Conservation (phyloP, 37 sponge, comb jelly and placozoan species). For the Dysidea cf. avara region DNA sequence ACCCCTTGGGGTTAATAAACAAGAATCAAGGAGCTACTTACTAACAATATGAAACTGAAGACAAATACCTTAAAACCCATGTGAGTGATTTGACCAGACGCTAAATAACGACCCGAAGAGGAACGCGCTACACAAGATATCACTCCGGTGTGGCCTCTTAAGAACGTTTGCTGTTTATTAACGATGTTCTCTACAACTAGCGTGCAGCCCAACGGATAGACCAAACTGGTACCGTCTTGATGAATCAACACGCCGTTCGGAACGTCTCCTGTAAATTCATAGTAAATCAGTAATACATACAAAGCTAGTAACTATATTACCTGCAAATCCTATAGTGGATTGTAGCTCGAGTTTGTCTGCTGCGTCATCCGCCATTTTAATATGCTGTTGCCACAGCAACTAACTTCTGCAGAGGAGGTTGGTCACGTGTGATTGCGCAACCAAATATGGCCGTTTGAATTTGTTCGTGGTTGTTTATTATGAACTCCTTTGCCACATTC, state of each 20-base stretch:
- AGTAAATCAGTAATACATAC: not conserved
- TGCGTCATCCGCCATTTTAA: too few relatives aligned
- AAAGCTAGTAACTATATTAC: conserved; percentile 21
- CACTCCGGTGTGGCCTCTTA: conserved; percentile 86
- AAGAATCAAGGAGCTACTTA: not conserved
- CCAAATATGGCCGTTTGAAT: too few relatives aligned
- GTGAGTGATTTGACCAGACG: conserved; percentile 93
- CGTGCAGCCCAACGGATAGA: conserved; percentile 91
- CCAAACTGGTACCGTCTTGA: conserved; percentile 86
- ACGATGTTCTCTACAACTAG: conserved; percentile 72
- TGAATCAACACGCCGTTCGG: conserved; percentile 79
- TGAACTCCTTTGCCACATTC: too few relatives aligned
- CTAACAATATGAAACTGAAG: too few relatives aligned
- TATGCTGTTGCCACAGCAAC: too few relatives aligned
- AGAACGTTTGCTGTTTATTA: conserved; percentile 76
- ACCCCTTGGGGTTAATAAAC: not conserved
- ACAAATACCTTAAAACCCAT: conserved; percentile 92
- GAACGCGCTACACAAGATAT: conserved; percentile 90
- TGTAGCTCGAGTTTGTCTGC: conserved; percentile 47
- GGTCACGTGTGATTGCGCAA: too few relatives aligned
- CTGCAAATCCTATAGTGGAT: conserved; percentile 79
- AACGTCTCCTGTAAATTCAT: conserved; percentile 80
- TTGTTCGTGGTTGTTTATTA: too few relatives aligned
- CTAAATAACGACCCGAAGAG: conserved; percentile 72
- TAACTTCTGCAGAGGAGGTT: too few relatives aligned